phyloP scores from a whole-genome alignment of 2,888 invertebrate species.

The Baccha elongata region DNA sequence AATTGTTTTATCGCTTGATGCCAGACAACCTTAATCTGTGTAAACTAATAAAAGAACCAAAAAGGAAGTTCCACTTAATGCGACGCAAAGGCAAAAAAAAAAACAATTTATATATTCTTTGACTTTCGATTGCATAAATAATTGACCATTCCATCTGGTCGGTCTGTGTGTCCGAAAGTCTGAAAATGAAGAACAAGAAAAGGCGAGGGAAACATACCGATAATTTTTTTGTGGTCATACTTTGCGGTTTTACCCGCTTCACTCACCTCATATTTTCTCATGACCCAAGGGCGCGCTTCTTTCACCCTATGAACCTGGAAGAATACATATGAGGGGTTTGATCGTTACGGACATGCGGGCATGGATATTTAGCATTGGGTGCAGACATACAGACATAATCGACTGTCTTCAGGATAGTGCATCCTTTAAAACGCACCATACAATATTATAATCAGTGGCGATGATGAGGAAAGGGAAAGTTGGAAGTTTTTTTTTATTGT shows the following conservation, averaged over 20 bases:
- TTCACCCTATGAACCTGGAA: slow-evolving; percentile 11
- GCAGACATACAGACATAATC: slow-evolving; percentile 54
- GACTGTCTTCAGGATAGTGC: slow-evolving; percentile 57
- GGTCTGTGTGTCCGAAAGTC: slow-evolving; percentile 3
- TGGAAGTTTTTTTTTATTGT: slow-evolving; percentile 30
- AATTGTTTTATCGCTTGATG: slow-evolving; percentile 69
- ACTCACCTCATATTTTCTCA: slow-evolving; percentile 22
- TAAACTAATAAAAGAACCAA: slow-evolving; percentile 64
- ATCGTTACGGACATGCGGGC: slow-evolving; percentile 37
- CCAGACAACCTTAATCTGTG: slow-evolving; percentile 68
- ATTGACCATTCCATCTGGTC: no score
- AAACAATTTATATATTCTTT: slow-evolving; percentile 58
- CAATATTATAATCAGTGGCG: not conserved
- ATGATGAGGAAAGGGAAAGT: not conserved
- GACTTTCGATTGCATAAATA: slow-evolving; percentile 64
- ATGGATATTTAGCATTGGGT: slow-evolving; percentile 55
- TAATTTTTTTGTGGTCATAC: slow-evolving; percentile 65
- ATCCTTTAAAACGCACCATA: no score
- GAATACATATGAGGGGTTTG: slow-evolving; percentile 54
- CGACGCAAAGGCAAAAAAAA: slow-evolving; percentile 35
- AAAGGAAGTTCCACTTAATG: slow-evolving; percentile 70
- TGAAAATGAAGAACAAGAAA: no score
- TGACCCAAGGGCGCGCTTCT: slow-evolving; percentile 15
- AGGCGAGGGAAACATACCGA: not conserved
- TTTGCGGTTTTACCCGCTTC: slow-evolving; percentile 55